Base-by-base conservation (phyloP, 1,140 invertebrate genomes). In the Diploscapter pachys region DNA sequence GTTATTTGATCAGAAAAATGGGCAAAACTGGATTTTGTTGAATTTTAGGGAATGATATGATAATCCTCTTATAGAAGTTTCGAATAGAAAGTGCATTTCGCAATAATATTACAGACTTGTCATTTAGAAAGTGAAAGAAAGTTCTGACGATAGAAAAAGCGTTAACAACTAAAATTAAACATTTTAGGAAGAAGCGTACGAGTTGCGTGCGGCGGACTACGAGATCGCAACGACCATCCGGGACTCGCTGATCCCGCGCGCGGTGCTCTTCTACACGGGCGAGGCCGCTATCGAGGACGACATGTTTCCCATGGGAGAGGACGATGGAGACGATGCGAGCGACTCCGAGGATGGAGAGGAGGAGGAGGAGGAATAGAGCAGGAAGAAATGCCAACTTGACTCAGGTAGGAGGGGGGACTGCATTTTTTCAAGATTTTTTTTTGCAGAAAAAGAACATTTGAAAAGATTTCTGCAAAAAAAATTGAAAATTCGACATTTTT, bases 211-310 rank as follows among this genome's bases (percentile, higher is more conserved):
- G 65, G 86, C 86, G 67, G 88, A 89, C 80, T 89, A 88, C 85
- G 88, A 89, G 78, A 86, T 89, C 63, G 88, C 88, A 57, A 87
- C 89, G 77, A 86, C 88, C 79, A 85, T 88, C 50, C 83, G 86
- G 13, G 87, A 88, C 66, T 73, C 81, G 57, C 75, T 88, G 13
- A 82, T 88, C 70, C 86, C 88, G 50, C 78, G 85, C 54, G 88
- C 88, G 55, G 87, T 89, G 50, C 83, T 89, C 13, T 89, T 87
- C 79, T 89, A 86, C 79, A 89, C 88, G 73, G 88, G 88, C 57
- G 82, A 84, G 65, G 63, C 64, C 61, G 56, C 68, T 6, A 81
- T 85, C 4, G 82, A 82, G 3, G 82, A 85, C 53, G 72, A 75
- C 8, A 74, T 79, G 71, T 59, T 69, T 54, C 73, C 71, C 55